A percentile compares a stretch with the other conserved stretches of the same genome.
phyloP scores from a whole-genome alignment of 2,888 invertebrate genomes.

The Nomada fucata region DNA sequence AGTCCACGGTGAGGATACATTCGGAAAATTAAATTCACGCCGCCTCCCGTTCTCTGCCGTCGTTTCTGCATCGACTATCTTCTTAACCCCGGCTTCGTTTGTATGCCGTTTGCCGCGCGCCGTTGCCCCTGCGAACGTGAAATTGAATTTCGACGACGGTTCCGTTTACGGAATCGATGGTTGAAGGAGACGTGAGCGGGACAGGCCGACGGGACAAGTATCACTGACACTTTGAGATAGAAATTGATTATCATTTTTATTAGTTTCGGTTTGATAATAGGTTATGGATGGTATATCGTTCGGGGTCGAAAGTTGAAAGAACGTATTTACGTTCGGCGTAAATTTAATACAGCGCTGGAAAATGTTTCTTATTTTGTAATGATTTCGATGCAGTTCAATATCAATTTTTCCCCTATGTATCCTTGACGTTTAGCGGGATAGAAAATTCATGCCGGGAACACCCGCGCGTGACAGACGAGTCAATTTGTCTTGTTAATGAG shows the following conservation, averaged over 20 bases:
- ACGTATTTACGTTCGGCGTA: too few species aligned
- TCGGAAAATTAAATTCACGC: slow-evolving; percentile 68
- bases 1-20: slow-evolving; percentile 24
- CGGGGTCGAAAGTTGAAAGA: too few species aligned
- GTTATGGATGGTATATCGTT: too few species aligned
- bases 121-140: not conserved
- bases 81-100: not conserved
- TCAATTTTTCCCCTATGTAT: not conserved
- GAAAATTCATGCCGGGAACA: slow-evolving; percentile 2
- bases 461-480: not conserved
- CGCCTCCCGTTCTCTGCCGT: slow-evolving; percentile 16
- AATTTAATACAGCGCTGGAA: too few species aligned
- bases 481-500: slow-evolving; percentile 28
- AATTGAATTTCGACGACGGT: not conserved
- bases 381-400: not conserved
- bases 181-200: not conserved
- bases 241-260: not conserved
- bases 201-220: too few species aligned
- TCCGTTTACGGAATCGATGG: slow-evolving; percentile 8
- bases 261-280: not conserved
- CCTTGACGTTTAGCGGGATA: not conserved
- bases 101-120: slow-evolving; percentile 2
- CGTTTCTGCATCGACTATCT: not conserved
- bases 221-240: too few species aligned
- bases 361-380: too few species aligned